Evolutionary conservation across 2,888 invertebrate species (phyloP).

Genomic region (Drosophila maculinotata): DNA sequence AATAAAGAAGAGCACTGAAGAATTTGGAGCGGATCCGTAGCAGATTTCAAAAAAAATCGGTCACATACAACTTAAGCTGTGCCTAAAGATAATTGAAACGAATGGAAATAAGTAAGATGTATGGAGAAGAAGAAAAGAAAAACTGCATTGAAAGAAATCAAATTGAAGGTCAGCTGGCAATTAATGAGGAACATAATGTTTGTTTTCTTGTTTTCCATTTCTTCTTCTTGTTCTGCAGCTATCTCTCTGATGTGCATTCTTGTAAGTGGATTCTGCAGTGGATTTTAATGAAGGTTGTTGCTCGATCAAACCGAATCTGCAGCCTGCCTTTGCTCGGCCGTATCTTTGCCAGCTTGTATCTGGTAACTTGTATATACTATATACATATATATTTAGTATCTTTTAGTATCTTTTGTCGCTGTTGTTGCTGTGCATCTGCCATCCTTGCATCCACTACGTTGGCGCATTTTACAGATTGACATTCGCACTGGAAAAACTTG

Average conservation of each 20-base stretch:
- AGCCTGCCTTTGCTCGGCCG: conserved; percentile 14
- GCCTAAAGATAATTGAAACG: too few relatives aligned
- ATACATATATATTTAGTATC: conserved; percentile 2
- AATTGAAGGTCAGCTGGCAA: neutral
- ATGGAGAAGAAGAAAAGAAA: neutral
- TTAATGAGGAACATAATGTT: neutral
- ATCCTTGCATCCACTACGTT: conserved; percentile 38
- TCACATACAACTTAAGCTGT: too few relatives aligned
- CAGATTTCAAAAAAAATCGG: too few relatives aligned
- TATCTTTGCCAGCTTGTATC: conserved; percentile 15
- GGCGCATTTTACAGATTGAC: conserved; percentile 49
- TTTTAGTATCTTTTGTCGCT: neutral
- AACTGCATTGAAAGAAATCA: neutral
- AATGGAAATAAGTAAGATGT: too few relatives aligned
- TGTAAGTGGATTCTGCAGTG: too few relatives aligned
- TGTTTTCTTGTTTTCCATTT: neutral
- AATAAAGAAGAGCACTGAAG: too few relatives aligned
- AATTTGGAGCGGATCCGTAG: too few relatives aligned
- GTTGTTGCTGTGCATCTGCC: conserved; percentile 46
- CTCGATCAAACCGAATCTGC: conserved; percentile 2
- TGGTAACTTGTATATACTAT: neutral
- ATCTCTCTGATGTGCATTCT: conserved; percentile 4
- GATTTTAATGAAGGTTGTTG: conserved; percentile 25
- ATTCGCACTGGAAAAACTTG: conserved; percentile 70
- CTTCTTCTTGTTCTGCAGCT: neutral